These are phyloP conservation scores for Turdus rufiventris DNA, from an alignment of 2,113 vertebrate species.

Conservation along the genomic window DNA sequence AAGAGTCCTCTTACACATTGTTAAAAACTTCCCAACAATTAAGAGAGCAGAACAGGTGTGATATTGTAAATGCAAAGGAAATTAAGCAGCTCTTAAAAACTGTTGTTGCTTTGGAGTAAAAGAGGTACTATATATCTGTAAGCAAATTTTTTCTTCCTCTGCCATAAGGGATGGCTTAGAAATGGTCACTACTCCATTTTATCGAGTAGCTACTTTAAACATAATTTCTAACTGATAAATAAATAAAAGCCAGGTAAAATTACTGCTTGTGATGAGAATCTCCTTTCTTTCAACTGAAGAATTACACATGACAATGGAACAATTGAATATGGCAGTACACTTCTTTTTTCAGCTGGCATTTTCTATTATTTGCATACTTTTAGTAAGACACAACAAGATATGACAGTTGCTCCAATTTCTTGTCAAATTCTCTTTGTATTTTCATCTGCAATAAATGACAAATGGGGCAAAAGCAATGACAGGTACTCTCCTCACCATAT, in stretches of 20 bases:
- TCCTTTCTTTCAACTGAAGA: not conserved
- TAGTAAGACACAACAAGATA: not conserved
- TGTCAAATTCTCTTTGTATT: constrained; percentile 33
- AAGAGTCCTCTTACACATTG: not conserved
- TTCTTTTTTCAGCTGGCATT: not conserved
- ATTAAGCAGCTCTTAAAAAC: not conserved
- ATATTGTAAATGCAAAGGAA: not conserved
- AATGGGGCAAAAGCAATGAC: constrained; percentile 1
- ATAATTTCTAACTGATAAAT: not conserved
- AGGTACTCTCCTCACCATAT: not conserved
- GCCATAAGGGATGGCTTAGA: not conserved
- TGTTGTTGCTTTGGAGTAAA: not conserved
- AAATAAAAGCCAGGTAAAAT: not conserved
- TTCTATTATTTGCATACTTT: constrained; percentile 16
- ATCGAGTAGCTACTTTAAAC: not conserved
- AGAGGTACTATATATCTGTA: not conserved
- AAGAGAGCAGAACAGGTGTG: not conserved
- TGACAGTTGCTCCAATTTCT: constrained; percentile 22
- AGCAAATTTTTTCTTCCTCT: not conserved
- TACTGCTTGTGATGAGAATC: not conserved
- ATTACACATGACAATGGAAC: not conserved
- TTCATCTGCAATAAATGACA: constrained; percentile 3
- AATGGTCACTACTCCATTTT: not conserved
- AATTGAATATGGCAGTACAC: not conserved
- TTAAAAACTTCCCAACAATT: not conserved